phyloP scores from a whole-genome alignment of 2,113 vertebrate genomes.

The Suncus etruscus region DNA sequence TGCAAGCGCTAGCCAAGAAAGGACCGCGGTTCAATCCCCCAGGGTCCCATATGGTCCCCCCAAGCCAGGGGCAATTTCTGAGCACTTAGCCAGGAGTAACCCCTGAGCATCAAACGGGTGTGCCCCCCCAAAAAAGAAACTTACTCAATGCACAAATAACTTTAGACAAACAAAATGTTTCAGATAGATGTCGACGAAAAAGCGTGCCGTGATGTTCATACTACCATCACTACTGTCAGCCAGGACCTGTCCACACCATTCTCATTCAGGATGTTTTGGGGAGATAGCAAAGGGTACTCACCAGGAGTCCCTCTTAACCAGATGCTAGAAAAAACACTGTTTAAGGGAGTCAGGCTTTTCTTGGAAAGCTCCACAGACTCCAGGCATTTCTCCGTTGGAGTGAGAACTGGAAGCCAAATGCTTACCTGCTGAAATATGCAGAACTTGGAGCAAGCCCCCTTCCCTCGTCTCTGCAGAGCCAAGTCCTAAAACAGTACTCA shows the following conservation, averaged over 20 bases:
- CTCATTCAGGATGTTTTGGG: not conserved
- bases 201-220: not conserved
- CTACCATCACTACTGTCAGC: not conserved
- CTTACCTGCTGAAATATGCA: conserved; percentile 64
- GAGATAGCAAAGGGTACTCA: not conserved
- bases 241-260: not conserved
- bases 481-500: conserved; percentile 48
- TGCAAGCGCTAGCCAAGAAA: too few species aligned
- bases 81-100: too few species aligned
- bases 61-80: too few species aligned
- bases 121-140: too few species aligned
- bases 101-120: too few species aligned
- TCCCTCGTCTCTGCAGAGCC: conserved; percentile 48
- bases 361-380: conserved; percentile 17
- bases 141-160: not conserved
- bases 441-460: conserved; percentile 35
- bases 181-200: not conserved
- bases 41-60: too few species aligned
- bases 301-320: not conserved
- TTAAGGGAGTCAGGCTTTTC: not conserved
- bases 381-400: not conserved
- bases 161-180: conserved; percentile 33
- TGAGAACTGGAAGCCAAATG: conserved; percentile 15
- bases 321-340: not conserved
- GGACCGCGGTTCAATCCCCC: too few species aligned